A percentile compares a stretch with the other conserved stretches of the same genome.
phyloP scores from a whole-genome alignment of 2,113 vertebrate species.

The zebrafish (Danio rerio) region GRCz12tu NC_133193.1:9521001-9521500 shows the following conservation, averaged over 20 bases:
- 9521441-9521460: conserved; percentile 77
- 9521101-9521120: too few species aligned
- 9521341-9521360: conserved; percentile 74
- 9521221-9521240: neutral
- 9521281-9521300: conserved; percentile 77
- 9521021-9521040: too few species aligned
- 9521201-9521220: too few species aligned
- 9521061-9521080: too few species aligned
- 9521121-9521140: too few species aligned
- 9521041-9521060: too few species aligned
- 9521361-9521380: conserved; percentile 68
- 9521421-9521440: conserved; percentile 66
- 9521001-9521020: too few species aligned
- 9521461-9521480: conserved; percentile 70
- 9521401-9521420: conserved; percentile 61
- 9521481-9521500: conserved; percentile 67
- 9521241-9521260: conserved; percentile 64
- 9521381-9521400: conserved; percentile 76
- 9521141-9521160: too few species aligned
- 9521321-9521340: conserved; percentile 69
- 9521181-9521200: too few species aligned
- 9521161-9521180: too few species aligned
- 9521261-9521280: conserved; percentile 69
- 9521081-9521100: too few species aligned
- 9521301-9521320: conserved; percentile 78